Percentiles rank a stretch among this genome's conserved stretches.
Evolutionary conservation across 2,888 invertebrate species (phyloP).

Genomic region (Drosophila basisetae): DNA sequence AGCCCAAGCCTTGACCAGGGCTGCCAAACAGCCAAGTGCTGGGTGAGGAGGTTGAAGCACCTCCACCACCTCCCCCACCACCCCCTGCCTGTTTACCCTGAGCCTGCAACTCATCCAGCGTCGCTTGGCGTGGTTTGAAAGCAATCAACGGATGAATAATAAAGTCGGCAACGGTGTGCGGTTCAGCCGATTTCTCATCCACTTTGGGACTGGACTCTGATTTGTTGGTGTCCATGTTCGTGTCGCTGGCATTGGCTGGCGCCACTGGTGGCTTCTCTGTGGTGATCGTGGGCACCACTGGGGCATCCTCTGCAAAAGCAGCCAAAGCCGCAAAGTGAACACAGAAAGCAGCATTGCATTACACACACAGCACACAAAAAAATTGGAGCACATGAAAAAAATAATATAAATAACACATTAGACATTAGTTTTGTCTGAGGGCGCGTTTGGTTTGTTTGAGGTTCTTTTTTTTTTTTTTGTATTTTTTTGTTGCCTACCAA

Average conservation of each 20-base stretch:
- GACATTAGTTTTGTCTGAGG: conserved; percentile 30
- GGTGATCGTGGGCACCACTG: conserved; percentile 53
- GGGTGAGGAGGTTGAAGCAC: conserved; percentile 28
- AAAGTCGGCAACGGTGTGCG: conserved; percentile 82
- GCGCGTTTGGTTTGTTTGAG: not conserved
- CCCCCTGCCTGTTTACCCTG: conserved; percentile 65
- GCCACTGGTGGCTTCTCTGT: conserved; percentile 62
- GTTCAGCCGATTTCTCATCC: conserved; percentile 42
- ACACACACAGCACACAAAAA: conserved; percentile 65
- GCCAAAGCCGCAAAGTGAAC: conserved; percentile 16
- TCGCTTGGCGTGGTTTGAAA: conserved; percentile 73
- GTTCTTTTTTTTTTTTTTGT: not conserved
- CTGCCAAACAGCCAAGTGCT: conserved; percentile 74
- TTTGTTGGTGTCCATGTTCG: not conserved
- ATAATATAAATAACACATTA: conserved; percentile 41
- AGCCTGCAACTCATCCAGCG: conserved; percentile 53
- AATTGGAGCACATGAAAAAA: conserved; percentile 53
- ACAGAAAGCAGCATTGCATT: conserved; percentile 21
- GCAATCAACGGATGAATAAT: conserved; percentile 82
- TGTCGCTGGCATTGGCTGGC: conserved; percentile 1
- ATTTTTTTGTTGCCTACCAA: conserved; percentile 68
- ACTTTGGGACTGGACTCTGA: conserved; percentile 1
- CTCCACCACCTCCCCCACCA: not conserved
- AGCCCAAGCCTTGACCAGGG: conserved; percentile 78
- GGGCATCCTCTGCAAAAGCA: conserved; percentile 47